phyloP scores from a whole-genome alignment of 2,888 invertebrate genomes.

The Apotomis turbidana region DNA sequence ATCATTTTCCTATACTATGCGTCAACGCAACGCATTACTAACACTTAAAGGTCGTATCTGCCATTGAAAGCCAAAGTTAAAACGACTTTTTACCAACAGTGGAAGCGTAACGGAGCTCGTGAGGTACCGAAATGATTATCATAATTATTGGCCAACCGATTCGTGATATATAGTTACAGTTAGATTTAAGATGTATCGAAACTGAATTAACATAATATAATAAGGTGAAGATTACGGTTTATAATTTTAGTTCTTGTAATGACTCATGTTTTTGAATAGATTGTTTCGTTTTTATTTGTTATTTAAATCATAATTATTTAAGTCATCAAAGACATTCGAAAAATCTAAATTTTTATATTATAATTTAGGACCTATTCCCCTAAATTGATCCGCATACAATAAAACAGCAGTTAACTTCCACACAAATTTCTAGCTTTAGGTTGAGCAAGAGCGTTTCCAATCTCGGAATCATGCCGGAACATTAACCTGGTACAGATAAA shows the following conservation, averaged over 20 bases:
- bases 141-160: conserved; percentile 32
- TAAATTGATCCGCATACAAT: not conserved
- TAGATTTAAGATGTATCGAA: conserved; percentile 29
- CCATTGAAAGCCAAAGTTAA: conserved; percentile 1
- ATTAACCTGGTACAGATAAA: conserved; percentile 55
- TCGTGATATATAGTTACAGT: conserved; percentile 30
- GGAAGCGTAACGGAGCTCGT: conserved; percentile 14
- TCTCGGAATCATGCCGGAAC: conserved; percentile 53
- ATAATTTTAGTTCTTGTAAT: not conserved
- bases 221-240: conserved; percentile 6
- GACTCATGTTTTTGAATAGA: not conserved
- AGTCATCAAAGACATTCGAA: not conserved
- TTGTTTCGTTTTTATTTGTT: too few species aligned
- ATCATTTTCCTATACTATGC: conserved; percentile 35
- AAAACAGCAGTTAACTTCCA: conserved; percentile 9
- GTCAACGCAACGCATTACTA: conserved; percentile 14
- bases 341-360: too few species aligned
- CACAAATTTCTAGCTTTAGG: conserved; percentile 40
- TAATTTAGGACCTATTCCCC: too few species aligned
- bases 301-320: not conserved
- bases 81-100: not conserved
- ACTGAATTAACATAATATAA: conserved; percentile 21
- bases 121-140: conserved; percentile 36
- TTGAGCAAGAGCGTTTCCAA: conserved; percentile 57
- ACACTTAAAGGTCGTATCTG: not conserved